Base-by-base conservation (phyloP, 2,113 vertebrate species). In the Scomber scombrus region DNA sequence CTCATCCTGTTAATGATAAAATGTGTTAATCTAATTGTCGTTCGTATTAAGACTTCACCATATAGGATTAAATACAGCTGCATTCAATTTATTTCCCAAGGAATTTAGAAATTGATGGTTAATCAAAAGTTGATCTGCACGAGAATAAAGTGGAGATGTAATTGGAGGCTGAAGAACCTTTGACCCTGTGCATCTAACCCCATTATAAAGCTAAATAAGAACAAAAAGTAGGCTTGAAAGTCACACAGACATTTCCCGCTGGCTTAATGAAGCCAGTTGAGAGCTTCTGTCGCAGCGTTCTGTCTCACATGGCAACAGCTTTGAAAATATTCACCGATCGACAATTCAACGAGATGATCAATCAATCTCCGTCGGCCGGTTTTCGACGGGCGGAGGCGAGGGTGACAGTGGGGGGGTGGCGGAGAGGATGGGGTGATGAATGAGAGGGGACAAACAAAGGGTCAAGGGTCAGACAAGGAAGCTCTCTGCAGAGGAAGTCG, bases 401-500 rank as follows among this genome's bases (percentile, higher is more conserved):
- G 65, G 88, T 70, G 63, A 54, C 29, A 79, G 85, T 26, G 23
- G 64, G 75, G 65, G 61, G 62, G 85, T 26, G 76, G 54, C 89
- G 90, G 94, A 86, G 91, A 94, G 85, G 92, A 93, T 85, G 90
- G 93, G 87, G 82, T 94, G 96, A 95, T 86, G 95, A 94, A 96
- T 91, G 93, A 94, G 92, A 88, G 72, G 95, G 80, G 91, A 96
- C 94, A 96, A 96, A 94, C 92, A 88, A 84, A 55, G 92, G 91
- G 88, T 94, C 91, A 88, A 77, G 91, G 93, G 91, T 95, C 93
- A 94, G 89, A 92, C 65, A 57, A 66, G 52, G 73, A 84, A 70
- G 89, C 90, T 84, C 63, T 88, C 50, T 75, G 85, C 75, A 91
- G 85, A 89, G 87, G 88, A 92, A 88, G 84, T 49, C 1, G 69